Evolutionary conservation across 2,888 invertebrate species (phyloP), one percentile per base, ranked within the genome.

Genomic region (Arge pagana): DNA sequence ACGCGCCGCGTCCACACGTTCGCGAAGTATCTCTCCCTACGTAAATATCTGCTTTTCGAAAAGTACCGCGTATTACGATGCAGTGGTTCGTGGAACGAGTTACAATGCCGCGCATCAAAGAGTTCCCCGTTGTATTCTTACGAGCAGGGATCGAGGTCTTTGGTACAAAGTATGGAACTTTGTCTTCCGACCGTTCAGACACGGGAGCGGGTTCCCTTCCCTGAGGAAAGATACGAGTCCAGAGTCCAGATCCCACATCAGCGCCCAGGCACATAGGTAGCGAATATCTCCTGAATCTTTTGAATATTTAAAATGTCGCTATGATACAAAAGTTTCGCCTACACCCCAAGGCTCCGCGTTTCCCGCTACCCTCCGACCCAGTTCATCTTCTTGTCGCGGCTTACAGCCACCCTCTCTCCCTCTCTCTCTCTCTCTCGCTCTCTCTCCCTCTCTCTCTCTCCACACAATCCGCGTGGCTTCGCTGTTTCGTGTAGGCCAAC

Each of bases 301-400:
- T 50, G 26, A 33, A 50, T 50, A 42, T 50, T 50, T 50, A 50
- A 42, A 50, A 43, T 31, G 42, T 42, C 42, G 21, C 41, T 31
- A 42, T 26, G 50, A 50, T 43, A 50, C 42, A 42, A 42, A 50
- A 50, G 19, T 24, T 50, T 23, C 24, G 4, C 41, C 41, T 26
- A 11, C 42, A 21, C 31, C 21, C 33, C 23, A n/a, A n/a, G n/a
- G n/a, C n/a, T n/a, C n/a, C n/a, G n/a, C n/a, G n/a, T n/a, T n/a
- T n/a, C n/a, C n/a, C n/a, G n/a, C n/a, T n/a, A n/a, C n/a, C n/a
- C n/a, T n/a, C n/a, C n/a, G n/a, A n/a, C n/a, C n/a, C n/a, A n/a
- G n/a, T n/a, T n/a, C 33, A 13, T 45, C 33, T 33, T n/a, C n/a
- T 35, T 33, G 33, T 33, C 21, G 31, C 21, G 24, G 11, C 7